Percentiles rank a stretch among this genome's conserved stretches.
Evolutionary conservation across 2,113 vertebrate species (phyloP).

Genomic region (Actenoides lindsayi): DNA sequence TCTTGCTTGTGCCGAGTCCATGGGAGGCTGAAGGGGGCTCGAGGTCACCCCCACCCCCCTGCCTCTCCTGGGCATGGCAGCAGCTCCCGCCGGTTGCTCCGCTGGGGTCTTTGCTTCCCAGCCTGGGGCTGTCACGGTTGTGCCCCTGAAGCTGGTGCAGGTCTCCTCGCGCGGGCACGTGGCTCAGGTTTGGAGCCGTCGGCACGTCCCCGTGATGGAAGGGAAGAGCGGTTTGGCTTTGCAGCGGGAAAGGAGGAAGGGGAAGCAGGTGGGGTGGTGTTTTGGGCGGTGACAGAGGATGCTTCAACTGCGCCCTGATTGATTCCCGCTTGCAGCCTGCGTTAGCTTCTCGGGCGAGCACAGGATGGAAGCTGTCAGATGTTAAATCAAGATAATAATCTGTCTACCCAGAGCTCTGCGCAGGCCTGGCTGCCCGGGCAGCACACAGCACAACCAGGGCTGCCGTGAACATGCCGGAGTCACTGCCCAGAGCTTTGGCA

Average conservation of each 20-base stretch:
- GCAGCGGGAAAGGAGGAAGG: neutral
- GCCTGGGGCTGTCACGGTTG: neutral
- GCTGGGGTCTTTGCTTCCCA: neutral
- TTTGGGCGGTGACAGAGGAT: neutral
- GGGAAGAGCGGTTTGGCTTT: neutral
- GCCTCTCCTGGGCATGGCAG: fast-evolving
- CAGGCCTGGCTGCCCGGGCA: conserved; percentile 3
- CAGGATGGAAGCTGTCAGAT: conserved; percentile 20
- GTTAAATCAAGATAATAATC: conserved; percentile 13
- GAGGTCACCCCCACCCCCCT: neutral
- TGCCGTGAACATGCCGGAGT: fast-evolving
- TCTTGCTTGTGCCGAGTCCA: neutral
- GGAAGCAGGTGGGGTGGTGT: neutral
- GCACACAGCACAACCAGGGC: neutral
- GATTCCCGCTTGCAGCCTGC: neutral
- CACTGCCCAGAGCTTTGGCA: neutral
- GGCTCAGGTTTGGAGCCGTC: neutral
- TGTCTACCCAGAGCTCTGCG: neutral
- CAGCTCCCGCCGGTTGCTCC: neutral
- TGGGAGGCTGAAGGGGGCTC: fast-evolving
- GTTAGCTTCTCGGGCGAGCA: neutral
- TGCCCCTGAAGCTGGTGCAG: neutral
- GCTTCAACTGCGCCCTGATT: neutral
- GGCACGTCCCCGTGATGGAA: fast-evolving
- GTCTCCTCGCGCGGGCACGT: fast-evolving